Evolutionary conservation across 2,888 invertebrate genomes (phyloP).

Genomic region (Melieria crassipennis): DNA sequence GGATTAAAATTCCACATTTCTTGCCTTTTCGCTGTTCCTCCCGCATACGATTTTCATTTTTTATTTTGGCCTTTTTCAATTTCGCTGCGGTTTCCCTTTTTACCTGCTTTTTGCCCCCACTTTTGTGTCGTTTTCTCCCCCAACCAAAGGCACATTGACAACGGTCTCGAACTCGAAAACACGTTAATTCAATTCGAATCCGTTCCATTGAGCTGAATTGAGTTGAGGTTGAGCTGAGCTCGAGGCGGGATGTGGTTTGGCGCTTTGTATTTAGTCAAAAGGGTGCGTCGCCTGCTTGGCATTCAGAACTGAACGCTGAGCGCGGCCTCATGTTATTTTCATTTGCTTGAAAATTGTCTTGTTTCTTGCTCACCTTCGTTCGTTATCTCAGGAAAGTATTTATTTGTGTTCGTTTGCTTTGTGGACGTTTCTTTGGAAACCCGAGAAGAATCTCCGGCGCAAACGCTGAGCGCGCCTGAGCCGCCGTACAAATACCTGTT

Average conservation of each 20-base stretch:
- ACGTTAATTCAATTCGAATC: conserved; percentile 35
- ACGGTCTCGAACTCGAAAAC: background rate
- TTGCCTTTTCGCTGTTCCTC: background rate
- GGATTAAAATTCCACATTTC: conserved; percentile 17
- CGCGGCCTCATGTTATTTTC: background rate
- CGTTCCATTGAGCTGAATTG: too few species aligned
- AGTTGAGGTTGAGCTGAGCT: too few species aligned
- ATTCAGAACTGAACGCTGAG: background rate
- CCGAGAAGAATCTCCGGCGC: background rate
- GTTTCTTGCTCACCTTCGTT: conserved; percentile 42
- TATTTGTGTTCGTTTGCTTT: background rate
- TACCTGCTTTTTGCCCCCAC: conserved; percentile 14
- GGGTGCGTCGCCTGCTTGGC: conserved; percentile 35
- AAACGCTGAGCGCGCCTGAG: background rate
- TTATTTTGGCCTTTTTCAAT: conserved; percentile 1
- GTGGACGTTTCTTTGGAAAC: background rate
- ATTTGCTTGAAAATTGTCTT: conserved; percentile 20
- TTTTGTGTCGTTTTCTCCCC: conserved; percentile 2
- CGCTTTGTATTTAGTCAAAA: conserved; percentile 17
- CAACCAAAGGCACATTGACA: background rate
- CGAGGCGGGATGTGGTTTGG: conserved; percentile 41
- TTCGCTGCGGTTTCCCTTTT: conserved; percentile 13
- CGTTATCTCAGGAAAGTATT: conserved; percentile 23
- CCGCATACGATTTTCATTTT: background rate
- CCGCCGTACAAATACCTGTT: conserved; percentile 15